Base-by-base conservation (phyloP, 2,113 vertebrate genomes). In the Ariopsis seemanni region DNA sequence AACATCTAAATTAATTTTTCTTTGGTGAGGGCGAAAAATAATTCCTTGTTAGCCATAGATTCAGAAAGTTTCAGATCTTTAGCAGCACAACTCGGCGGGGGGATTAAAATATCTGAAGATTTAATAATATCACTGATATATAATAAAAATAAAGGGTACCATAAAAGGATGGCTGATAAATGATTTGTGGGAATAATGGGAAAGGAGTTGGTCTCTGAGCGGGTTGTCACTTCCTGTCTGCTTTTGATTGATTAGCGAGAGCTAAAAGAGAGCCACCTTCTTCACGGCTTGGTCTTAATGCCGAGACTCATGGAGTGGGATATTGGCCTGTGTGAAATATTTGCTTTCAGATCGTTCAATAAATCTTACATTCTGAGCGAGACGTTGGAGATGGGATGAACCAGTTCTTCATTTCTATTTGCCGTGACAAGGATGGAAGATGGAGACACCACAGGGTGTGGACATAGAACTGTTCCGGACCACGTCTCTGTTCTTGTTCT, bases 391-490 rank as follows among this genome's bases (percentile, higher is more conserved):
- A 72, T 15, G n/a, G 34, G 71, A n/a, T 9, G 55, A 83, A 30
- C 48, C 57, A 22, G 25, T 84, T 72, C 17, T 82, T 90, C 83
- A 55, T 75, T 78, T 88, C 27, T 83, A 52, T 75, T 8, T 34
- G 7, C 65, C 7, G 85, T 79, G 80, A 58, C 81, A 60, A 60
- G 77, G 75, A 75, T 53, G 34, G 67, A 42, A 80, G 57, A 30
- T 17, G 17, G 50, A 65, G 80, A 94, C 96, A 95, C 97, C 97
- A 97, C 97, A 96, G 96, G 96, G 97, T 98, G 97, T 96, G 95
- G 91, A 95, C 95, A 87, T 95, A 89, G 94, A 94, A 95, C 94
- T 53, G 72, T 52, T 88, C 42, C 12, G 10, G 72, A 50, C 72
- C 42, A 2, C 18, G 55, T 80, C 78, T 58, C 53, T 18, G 7